Evolutionary conservation across 2,113 vertebrate species (phyloP).

Genomic region (Aptenodytes forsteri): DNA sequence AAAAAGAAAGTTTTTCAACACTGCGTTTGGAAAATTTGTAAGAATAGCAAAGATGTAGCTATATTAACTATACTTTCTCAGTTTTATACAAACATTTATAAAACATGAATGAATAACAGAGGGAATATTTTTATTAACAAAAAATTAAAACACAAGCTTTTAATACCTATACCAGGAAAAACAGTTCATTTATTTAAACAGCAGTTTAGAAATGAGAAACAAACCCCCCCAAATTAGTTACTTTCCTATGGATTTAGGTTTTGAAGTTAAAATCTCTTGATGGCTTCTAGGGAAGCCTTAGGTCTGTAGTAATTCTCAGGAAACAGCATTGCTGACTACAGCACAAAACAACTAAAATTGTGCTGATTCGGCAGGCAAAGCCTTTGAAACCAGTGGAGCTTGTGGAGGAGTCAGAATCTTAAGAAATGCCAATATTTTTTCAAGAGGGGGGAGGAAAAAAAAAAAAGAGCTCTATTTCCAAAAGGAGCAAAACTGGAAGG

Average conservation of each 20-base stretch:
- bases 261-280: not conserved
- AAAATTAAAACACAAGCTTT: constrained; percentile 7
- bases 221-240: not conserved
- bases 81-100: not conserved
- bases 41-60: not conserved
- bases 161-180: not conserved
- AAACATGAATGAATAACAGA: constrained; percentile 5
- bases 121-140: constrained; percentile 1
- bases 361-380: not conserved
- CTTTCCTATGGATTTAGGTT: not conserved
- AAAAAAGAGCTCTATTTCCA: not conserved
- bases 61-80: not conserved
- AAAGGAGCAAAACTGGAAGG: not conserved
- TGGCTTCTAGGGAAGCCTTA: constrained; percentile 1
- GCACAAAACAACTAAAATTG: constrained; percentile 41
- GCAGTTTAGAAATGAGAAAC: constrained; percentile 20
- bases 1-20: not conserved
- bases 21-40: not conserved
- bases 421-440: constrained; percentile 33
- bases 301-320: constrained; percentile 8
- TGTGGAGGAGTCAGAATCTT: not conserved
- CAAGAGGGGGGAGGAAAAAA: rapidly evolving
- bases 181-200: constrained; percentile 35
- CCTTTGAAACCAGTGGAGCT: not conserved
- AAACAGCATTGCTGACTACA: constrained; percentile 49